These are phyloP conservation scores for Pangasianodon hypophthalmus DNA, from an alignment of 2,113 vertebrate genomes.

Conservation along the genomic window DNA sequence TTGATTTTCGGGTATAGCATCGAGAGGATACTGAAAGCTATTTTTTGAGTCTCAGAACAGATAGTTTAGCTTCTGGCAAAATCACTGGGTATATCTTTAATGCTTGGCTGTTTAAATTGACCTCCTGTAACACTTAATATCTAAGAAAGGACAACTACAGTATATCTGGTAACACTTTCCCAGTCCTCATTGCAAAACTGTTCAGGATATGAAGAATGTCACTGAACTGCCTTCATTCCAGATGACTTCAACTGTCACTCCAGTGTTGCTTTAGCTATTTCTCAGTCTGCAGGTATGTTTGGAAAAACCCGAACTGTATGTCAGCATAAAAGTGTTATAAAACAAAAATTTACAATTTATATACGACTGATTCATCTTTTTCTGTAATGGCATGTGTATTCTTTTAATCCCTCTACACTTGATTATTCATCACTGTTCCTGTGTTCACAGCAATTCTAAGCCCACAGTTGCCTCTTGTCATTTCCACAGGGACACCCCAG, in stretches of 20 bases:
- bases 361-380: not conserved
- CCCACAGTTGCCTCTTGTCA: slow-evolving; percentile 67
- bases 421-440: slow-evolving; percentile 58
- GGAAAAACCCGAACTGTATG: too few species aligned
- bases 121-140: not conserved
- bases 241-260: too few species aligned
- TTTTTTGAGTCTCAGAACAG: not conserved
- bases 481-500: slow-evolving; percentile 76
- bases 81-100: not conserved
- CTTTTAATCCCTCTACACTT: slow-evolving; percentile 24
- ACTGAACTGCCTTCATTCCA: too few species aligned
- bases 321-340: too few species aligned
- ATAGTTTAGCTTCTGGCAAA: too few species aligned
- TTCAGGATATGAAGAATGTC: too few species aligned
- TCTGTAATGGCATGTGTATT: slow-evolving; percentile 16
- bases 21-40: not conserved
- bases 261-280: too few species aligned
- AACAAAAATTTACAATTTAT: too few species aligned
- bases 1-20: not conserved
- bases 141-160: not conserved
- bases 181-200: too few species aligned
- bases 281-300: too few species aligned
- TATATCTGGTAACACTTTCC: not conserved
- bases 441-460: slow-evolving; percentile 42
- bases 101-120: not conserved